phyloP scores from a whole-genome alignment of 1,140 invertebrate species.

The Euura lappo region DNA sequence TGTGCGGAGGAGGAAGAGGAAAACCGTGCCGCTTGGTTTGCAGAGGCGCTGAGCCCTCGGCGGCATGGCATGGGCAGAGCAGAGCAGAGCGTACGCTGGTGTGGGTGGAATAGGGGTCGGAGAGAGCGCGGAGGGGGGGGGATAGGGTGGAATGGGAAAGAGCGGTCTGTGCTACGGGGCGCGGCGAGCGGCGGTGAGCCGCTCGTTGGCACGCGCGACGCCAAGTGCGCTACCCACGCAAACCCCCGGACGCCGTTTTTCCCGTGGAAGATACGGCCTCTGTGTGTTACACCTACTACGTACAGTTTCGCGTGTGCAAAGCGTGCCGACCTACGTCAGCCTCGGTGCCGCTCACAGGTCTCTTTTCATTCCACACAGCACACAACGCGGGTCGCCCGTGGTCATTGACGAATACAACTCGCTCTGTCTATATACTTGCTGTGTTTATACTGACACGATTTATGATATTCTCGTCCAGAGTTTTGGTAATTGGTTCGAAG shows the following conservation, averaged over 20 bases:
- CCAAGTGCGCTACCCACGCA: slow-evolving; percentile 49
- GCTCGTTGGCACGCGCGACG: slow-evolving; percentile 56
- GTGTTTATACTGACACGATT: no score
- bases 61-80: neutral
- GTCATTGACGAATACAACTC: no score
- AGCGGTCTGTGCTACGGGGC: slow-evolving; percentile 6
- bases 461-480: no score
- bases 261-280: neutral
- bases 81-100: slow-evolving; percentile 27
- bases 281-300: neutral
- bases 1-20: slow-evolving; percentile 24
- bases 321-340: neutral
- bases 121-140: slow-evolving; percentile 3
- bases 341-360: no score
- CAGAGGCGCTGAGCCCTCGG: slow-evolving; percentile 53
- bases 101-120: slow-evolving; percentile 18
- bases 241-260: slow-evolving; percentile 6
- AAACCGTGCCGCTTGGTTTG: slow-evolving; percentile 48
- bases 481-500: no score
- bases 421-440: no score
- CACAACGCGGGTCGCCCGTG: no score
- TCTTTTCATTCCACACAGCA: no score
- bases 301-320: neutral
- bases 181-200: slow-evolving; percentile 17
- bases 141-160: neutral